phyloP scores from a whole-genome alignment of 2,113 vertebrate species.

The Chionis minor region DNA sequence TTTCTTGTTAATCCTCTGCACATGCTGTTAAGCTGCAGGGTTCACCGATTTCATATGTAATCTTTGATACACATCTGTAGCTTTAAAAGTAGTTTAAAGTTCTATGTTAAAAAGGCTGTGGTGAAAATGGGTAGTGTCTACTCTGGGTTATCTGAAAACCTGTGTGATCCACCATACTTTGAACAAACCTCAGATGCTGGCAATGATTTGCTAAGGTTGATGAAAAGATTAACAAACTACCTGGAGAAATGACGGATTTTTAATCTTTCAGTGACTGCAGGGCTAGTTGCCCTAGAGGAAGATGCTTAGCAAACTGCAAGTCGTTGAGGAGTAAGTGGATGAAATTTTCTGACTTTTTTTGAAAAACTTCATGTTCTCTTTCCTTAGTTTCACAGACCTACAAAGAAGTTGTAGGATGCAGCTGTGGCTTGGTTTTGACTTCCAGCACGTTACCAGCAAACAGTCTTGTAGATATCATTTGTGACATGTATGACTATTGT shows the following conservation, averaged over 20 bases:
- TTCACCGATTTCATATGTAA: not conserved
- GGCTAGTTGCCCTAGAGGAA: not conserved
- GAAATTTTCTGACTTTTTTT: not conserved
- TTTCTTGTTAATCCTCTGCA: not conserved
- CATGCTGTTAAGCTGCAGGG: not conserved
- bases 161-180: not conserved
- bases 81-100: not conserved
- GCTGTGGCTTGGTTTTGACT: not conserved
- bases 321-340: not conserved
- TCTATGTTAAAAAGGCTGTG: not conserved
- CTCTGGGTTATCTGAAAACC: not conserved
- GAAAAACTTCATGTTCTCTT: not conserved
- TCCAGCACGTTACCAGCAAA: not conserved
- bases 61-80: not conserved
- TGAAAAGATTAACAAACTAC: not conserved
- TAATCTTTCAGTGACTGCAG: not conserved
- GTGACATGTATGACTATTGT: not conserved
- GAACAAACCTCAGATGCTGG: not conserved
- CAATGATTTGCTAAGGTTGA: not conserved
- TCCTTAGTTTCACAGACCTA: not conserved
- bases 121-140: not conserved
- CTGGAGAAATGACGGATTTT: not conserved
- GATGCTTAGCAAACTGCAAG: not conserved
- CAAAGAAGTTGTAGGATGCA: not conserved
- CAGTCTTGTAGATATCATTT: fast-evolving